phyloP scores from a whole-genome alignment of 2,797 vertebrate species.

The Pantherophis alleghaniensis region DNA sequence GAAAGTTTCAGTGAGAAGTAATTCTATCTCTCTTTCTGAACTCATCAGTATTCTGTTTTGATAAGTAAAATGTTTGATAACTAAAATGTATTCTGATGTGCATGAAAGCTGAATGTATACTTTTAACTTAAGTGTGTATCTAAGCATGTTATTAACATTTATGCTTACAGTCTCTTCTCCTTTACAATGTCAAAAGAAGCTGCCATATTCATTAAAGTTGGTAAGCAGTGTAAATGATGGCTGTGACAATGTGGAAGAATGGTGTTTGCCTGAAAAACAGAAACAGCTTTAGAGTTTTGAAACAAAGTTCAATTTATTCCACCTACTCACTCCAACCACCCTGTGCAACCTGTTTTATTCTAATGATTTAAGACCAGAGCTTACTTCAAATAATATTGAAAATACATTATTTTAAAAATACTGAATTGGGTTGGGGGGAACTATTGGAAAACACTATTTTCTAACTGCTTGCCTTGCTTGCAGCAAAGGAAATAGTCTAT shows the following conservation, averaged over 20 bases:
- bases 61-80: background rate
- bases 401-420: background rate
- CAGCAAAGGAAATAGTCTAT: background rate
- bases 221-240: slow-evolving; percentile 96
- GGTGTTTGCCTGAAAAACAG: slow-evolving; percentile 86
- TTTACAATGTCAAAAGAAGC: slow-evolving; percentile 95
- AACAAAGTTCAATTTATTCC: background rate
- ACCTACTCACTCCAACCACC: background rate
- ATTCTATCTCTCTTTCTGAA: background rate
- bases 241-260: slow-evolving; percentile 98
- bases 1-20: background rate
- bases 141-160: slow-evolving; percentile 15
- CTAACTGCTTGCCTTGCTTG: background rate
- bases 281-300: background rate
- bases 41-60: background rate
- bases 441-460: background rate
- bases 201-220: slow-evolving; percentile 96
- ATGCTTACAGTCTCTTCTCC: slow-evolving; percentile 91
- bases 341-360: background rate
- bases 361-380: background rate
- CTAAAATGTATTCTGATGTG: background rate
- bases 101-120: background rate
- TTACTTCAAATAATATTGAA: background rate
- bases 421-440: background rate
- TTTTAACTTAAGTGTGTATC: background rate